Evolutionary conservation across 1,140 invertebrate species (phyloP), one percentile per base, ranked within the genome.

Genomic region (Polypedilum pembai): DNA sequence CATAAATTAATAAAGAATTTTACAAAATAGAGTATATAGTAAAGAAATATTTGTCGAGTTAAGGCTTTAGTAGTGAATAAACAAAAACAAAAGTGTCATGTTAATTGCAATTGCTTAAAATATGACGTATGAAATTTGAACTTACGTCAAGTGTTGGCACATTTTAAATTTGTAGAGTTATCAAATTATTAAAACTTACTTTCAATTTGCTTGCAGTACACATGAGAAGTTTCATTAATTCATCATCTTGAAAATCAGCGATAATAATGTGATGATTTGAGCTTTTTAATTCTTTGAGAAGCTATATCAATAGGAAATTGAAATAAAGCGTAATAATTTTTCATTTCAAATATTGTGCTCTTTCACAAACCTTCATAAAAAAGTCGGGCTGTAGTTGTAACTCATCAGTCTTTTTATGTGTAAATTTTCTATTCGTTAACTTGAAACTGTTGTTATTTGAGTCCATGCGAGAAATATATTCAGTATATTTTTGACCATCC

Each of bases 401-500:
- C 63, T 82, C 79, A 8, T 78, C 77, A 0, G 24, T 33, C 5
- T 76, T 79, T 75, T 87, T 86, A 75, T 85, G 83, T 0, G 88
- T 86, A 79, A 92, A 90, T 78, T 93, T 92, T 7, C 86, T 84
- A 80, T 91, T 92, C 0, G 86, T 86, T 40, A 91, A 85, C 75
- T 93, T 88, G 21, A 81, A 84, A 76, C 92, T 89, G 12, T 85
- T 85, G 76, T 90, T 84, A 21, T 84, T 80, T 74, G 89, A 87
- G 77, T 92, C 88, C 80, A 93, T 86, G 33, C 87, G 84, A 0
- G 89, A 87, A 76, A 94, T 87, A 77, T 93, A 94, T 76, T 93
- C 91, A 0, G 90, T 90, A 75, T 93, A 92, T 79, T 92, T 92
- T 77, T 92, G 90, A 10, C 90, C 90, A 77, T 91, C 90, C 81